A percentile compares a stretch with the other conserved stretches of the same genome.
Conservation (phyloP, 2,888 invertebrate genomes). For the Zaprionus bogoriensis region DNA sequence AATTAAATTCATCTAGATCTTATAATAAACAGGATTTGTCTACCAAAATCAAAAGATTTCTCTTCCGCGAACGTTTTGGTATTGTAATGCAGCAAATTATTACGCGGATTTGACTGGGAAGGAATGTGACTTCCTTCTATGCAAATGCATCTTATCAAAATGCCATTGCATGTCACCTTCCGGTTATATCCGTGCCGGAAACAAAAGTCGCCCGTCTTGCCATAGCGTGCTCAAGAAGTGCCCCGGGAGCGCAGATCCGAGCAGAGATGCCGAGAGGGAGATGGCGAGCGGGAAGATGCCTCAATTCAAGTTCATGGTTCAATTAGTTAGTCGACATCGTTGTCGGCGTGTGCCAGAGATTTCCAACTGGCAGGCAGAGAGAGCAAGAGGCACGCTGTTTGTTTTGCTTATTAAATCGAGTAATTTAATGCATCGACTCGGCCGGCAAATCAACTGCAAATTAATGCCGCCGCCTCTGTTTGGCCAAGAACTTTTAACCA, state of each 20-base stretch:
- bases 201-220: slow-evolving; percentile 2
- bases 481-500: slow-evolving; percentile 14
- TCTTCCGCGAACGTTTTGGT: too few relatives aligned
- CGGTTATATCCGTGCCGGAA: slow-evolving; percentile 32
- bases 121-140: slow-evolving; percentile 9
- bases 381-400: slow-evolving; percentile 27
- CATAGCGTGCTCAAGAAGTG: not conserved
- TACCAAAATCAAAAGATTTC: too few relatives aligned
- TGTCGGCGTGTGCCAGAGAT: slow-evolving; percentile 20
- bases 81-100: too few relatives aligned
- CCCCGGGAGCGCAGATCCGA: slow-evolving; percentile 11
- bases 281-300: slow-evolving; percentile 4
- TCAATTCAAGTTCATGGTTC: slow-evolving; percentile 73
- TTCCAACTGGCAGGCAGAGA: not conserved
- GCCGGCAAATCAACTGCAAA: slow-evolving; percentile 26
- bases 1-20: too few relatives aligned
- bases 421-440: slow-evolving; percentile 38
- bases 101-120: too few relatives aligned
- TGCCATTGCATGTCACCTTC: slow-evolving; percentile 2
- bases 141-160: slow-evolving; percentile 8
- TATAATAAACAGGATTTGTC: too few relatives aligned
- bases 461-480: slow-evolving; percentile 30
- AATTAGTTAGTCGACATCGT: slow-evolving; percentile 51
- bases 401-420: slow-evolving; percentile 29
- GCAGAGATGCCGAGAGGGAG: slow-evolving; percentile 11